phyloP scores from a whole-genome alignment of 1,140 invertebrate genomes.

The Protaetia brevitarsis region DNA sequence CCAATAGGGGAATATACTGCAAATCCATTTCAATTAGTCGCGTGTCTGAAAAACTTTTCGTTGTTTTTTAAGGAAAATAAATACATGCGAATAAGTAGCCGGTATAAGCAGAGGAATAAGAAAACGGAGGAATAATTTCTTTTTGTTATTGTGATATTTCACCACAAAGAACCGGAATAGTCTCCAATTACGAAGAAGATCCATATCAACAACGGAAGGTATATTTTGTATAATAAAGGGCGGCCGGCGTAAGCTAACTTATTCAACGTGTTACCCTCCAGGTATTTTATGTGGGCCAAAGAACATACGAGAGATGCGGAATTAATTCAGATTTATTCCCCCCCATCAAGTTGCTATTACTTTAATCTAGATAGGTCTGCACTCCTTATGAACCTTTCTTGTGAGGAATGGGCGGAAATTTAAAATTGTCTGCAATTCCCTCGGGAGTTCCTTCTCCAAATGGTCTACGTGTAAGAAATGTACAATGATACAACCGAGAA shows the following conservation, averaged over 20 bases:
- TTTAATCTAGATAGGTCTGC: conserved; percentile 14
- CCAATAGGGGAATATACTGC: background rate
- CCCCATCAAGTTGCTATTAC: conserved; percentile 9
- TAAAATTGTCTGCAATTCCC: conserved; percentile 16
- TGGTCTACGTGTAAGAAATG: conserved; percentile 9
- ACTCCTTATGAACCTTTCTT: conserved; percentile 8
- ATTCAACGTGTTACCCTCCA: conserved; percentile 9
- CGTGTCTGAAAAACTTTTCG: no score
- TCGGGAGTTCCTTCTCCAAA: background rate
- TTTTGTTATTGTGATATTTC: background rate
- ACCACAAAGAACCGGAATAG: background rate
- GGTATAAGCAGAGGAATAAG: no score
- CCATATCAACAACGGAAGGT: background rate
- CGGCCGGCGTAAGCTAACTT: background rate
- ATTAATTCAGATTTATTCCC: conserved; percentile 18
- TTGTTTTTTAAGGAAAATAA: no score
- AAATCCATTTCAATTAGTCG: background rate
- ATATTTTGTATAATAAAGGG: conserved; percentile 8
- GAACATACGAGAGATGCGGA: conserved; percentile 12
- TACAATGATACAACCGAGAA: conserved; percentile 5
- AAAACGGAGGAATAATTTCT: background rate
- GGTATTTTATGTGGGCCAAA: background rate
- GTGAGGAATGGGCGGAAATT: conserved; percentile 10
- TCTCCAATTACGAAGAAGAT: background rate
- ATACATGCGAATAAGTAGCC: no score